A percentile compares a stretch with the other conserved stretches of the same genome.
phyloP scores from a whole-genome alignment of 2,113 vertebrate genomes.

The Syngnathus scovelli region DNA sequence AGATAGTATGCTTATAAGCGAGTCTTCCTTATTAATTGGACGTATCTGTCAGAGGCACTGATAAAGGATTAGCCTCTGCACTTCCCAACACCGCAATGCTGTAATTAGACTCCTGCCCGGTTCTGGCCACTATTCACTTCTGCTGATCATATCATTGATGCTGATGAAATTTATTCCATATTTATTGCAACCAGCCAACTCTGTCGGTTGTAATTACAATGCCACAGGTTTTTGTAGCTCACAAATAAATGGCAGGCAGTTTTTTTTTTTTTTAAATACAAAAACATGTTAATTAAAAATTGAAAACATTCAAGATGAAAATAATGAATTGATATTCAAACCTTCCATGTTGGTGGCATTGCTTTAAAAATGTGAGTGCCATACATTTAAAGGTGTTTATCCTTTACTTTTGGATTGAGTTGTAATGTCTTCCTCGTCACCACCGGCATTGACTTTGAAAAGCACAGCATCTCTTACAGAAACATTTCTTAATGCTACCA shows the following conservation, averaged over 20 bases:
- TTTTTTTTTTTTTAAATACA: not conserved
- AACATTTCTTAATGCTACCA: not conserved
- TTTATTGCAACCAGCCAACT: slow-evolving; percentile 43
- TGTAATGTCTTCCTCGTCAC: not conserved
- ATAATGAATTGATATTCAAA: not conserved
- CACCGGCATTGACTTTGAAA: not conserved
- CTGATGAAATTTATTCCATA: slow-evolving; percentile 62
- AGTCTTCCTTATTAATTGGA: slow-evolving; percentile 61
- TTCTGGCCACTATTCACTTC: slow-evolving; percentile 39
- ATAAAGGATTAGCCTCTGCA: slow-evolving; percentile 43
- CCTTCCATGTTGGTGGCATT: not conserved
- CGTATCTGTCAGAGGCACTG: slow-evolving; percentile 56
- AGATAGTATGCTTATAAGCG: slow-evolving; percentile 37
- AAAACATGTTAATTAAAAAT: not conserved
- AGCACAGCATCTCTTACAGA: not conserved
- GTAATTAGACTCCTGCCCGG: slow-evolving; percentile 48
- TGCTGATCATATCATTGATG: slow-evolving; percentile 36
- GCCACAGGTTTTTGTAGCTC: slow-evolving; percentile 4
- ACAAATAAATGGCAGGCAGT: not conserved
- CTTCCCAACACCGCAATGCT: slow-evolving; percentile 29
- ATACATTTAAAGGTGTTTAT: not conserved
- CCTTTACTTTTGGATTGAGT: too few species aligned
- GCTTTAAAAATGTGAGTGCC: not conserved
- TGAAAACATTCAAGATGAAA: not conserved
- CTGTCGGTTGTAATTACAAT: slow-evolving; percentile 36